Evolutionary conservation across 2,113 vertebrate genomes (phyloP), one percentile per base, ranked within the genome.

Genomic region (Tragelaphus buxtoni): DNA sequence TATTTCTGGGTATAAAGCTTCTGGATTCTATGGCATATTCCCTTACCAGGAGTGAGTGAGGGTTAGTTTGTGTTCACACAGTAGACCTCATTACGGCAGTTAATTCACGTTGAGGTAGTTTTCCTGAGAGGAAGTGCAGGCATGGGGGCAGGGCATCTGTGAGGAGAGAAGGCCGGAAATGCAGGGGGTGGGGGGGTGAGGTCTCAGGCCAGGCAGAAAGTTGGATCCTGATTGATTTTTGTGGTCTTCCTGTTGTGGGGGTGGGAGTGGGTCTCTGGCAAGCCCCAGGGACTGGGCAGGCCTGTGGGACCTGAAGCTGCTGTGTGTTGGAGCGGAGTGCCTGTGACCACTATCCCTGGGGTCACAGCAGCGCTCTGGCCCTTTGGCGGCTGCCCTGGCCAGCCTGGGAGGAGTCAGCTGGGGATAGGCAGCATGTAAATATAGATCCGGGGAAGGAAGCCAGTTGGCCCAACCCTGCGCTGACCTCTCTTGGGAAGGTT

Each of bases 401-500:
- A 61, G 93, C 51, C 80, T 30, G 60, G 96, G 79, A 95, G 72
- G 89, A 95, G 91, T 97, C 97, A 97, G 91, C 42, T 93, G 28
- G 55, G 97, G 96, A 96, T 39, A 95, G 74, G 53, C 81, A 56
- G 88, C 49, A 35, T 79, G 60, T 97, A 98, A 97, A 98, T 95
- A 97, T 81, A 98, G 97, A 94, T 17, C 9, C 53, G 76, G 95
- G 95, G 77, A 91, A 96, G 91, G 97, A 91, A 97, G 91, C 91
- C 58, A 85, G 63, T 58, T 2, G 0, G 87, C 74, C 89, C 72
- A 72, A 85, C 83, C 60, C 72, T 9, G 87, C 2, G 0, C 81
- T 91, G 91, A 94, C 47, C 92, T 96, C 94, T 77, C 0, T 47
- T 81, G 90, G 90, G 86, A 94, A 61, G 90, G 17, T 63, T 24